Base-by-base conservation (phyloP, 1,140 invertebrate genomes). In the Drosophila navojoa region DNA sequence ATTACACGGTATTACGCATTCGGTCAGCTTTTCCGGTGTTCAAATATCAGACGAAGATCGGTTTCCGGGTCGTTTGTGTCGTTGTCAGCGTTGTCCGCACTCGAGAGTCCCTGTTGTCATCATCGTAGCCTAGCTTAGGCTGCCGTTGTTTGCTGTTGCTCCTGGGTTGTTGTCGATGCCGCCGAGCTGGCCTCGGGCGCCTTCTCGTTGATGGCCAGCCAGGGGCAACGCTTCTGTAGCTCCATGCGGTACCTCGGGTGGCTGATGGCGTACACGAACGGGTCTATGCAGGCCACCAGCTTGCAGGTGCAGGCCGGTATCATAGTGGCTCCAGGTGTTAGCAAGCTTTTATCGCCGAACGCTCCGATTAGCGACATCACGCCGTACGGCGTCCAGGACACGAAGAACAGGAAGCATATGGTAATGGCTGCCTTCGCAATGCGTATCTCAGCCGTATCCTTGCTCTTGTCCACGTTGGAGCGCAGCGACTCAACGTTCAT, bases 401-500 rank as follows among this genome's bases (percentile, higher is more conserved):
- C 93, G 4, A 97, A 94, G 91, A 95, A 97, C 10, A 97, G 92
- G 90, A 96, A 96, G 69, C 96, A 96, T 38, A 97, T 95, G 1
- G 96, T 96, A 54, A 97, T 95, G 0, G 96, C 96, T 3, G 96
- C 96, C 92, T 97, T 97, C 0, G 96, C 96, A 75, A 97, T 97
- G 44, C 96, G 93, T 58, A 97, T 94, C 92, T 97, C 96, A 1
- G 96, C 96, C 0, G 95, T 96, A 76, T 96, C 94, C 60, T 93
- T 91, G 58, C 94, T 94, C 11, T 94, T 92, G 35, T 94, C 93
- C 55, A 95, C 94, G 77, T 96, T 96, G 32, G 95, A 95, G 68
- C 96, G 92, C 11, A 98, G 89, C 40, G 96, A 97, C 69, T 97
- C 96, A 0, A 97, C 96, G 77, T 98, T 97, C 97, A 97, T 98